A percentile compares a stretch with the other conserved stretches of the same genome.
Evolutionary conservation across 1,140 invertebrate species (phyloP).

Genomic region (Drosophila sp.): DNA sequence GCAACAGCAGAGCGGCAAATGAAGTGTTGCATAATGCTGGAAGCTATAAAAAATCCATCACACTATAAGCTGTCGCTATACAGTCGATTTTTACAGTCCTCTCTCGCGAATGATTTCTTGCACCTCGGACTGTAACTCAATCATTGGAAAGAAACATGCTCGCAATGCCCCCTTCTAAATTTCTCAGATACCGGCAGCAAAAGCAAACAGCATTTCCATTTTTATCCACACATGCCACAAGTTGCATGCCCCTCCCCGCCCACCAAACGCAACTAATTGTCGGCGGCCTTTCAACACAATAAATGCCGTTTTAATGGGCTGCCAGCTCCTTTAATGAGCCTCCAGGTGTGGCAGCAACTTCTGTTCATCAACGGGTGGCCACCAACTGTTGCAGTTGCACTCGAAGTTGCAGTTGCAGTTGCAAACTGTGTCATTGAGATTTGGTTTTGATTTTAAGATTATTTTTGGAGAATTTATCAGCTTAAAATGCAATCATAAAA

Average conservation of each 20-base stretch:
- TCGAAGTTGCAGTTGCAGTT: slow-evolving; percentile 1
- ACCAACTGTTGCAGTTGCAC: slow-evolving; percentile 45
- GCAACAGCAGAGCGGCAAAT: not conserved
- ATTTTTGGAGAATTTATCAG: not conserved
- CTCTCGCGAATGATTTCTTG: not conserved
- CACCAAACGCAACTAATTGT: slow-evolving; percentile 58
- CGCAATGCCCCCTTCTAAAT: slow-evolving; percentile 22
- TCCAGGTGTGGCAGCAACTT: slow-evolving; percentile 35
- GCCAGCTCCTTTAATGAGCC: slow-evolving; percentile 42
- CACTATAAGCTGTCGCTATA: not conserved
- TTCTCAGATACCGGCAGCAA: slow-evolving; percentile 3
- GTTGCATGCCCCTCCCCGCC: slow-evolving; percentile 7
- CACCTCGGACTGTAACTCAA: slow-evolving; percentile 26
- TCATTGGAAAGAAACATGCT: slow-evolving; percentile 44
- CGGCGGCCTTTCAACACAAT: slow-evolving; percentile 61
- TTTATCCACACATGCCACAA: slow-evolving; percentile 48
- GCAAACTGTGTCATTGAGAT: slow-evolving; percentile 74
- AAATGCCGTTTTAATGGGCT: slow-evolving; percentile 70
- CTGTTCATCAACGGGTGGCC: slow-evolving; percentile 23
- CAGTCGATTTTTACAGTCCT: slow-evolving; percentile 11
- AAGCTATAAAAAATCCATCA: not conserved
- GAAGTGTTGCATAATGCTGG: slow-evolving; percentile 4
- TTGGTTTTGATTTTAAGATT: slow-evolving; percentile 14
- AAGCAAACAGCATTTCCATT: slow-evolving; percentile 61
- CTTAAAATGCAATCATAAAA: not conserved